A percentile compares a stretch with the other conserved stretches of the same genome.
These are phyloP conservation scores for Fabriciana adippe DNA, from an alignment of 2,888 invertebrate species.

Conservation along the genomic window DNA sequence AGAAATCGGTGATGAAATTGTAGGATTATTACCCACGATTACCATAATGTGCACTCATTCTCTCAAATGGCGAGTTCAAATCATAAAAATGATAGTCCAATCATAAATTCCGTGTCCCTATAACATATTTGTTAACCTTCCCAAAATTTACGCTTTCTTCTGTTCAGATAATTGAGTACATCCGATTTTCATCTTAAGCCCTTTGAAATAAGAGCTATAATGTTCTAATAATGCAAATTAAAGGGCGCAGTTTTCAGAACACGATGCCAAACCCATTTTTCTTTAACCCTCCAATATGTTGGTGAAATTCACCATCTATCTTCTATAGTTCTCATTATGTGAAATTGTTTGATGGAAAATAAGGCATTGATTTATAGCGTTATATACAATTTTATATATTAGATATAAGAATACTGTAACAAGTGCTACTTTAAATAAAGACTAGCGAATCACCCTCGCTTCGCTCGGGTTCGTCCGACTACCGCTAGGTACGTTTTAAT, in stretches of 20 bases:
- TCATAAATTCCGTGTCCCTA: constrained; percentile 54
- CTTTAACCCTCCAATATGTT: constrained; percentile 75
- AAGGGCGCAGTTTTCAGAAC: constrained; percentile 61
- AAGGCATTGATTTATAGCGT: constrained; percentile 22
- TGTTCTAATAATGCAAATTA: constrained; percentile 56
- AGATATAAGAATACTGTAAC: too few species aligned
- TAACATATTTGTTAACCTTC: constrained; percentile 59
- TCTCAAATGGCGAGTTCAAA: constrained; percentile 8
- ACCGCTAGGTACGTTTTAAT: too few species aligned
- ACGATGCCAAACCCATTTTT: constrained; percentile 66
- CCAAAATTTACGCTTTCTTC: constrained; percentile 49
- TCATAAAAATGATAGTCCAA: constrained; percentile 49
- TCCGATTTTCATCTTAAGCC: constrained; percentile 42
- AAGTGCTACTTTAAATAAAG: too few species aligned
- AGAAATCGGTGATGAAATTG: constrained; percentile 10
- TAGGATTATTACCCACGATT: constrained; percentile 15
- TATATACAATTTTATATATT: neutral
- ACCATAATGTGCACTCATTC: constrained; percentile 16
- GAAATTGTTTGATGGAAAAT: constrained; percentile 49
- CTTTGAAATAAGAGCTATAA: constrained; percentile 39
- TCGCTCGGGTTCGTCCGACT: too few species aligned
- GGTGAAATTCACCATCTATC: constrained; percentile 65
- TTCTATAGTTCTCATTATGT: constrained; percentile 67
- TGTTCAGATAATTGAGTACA: constrained; percentile 31
- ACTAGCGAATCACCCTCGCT: too few species aligned